Evolutionary conservation across 1,140 invertebrate species (phyloP), one percentile per base, ranked within the genome.

Genomic region (Aphidius ervi): DNA sequence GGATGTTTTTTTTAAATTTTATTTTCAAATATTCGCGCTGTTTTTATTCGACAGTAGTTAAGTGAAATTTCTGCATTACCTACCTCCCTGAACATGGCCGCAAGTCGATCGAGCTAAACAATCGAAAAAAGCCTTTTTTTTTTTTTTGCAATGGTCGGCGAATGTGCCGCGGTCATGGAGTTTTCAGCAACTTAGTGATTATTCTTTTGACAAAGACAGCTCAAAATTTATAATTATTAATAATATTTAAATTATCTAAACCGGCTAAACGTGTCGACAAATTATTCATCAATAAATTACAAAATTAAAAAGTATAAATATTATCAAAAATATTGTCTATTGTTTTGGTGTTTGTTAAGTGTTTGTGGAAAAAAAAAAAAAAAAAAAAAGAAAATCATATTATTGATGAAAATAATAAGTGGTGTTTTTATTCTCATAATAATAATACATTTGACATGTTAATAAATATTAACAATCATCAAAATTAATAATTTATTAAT

Each of bases 131-230:
- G 23, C 23, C 66, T 16, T 16, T 16, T 16, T 16, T 16, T 16
- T 16, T 16, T 16, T 16, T 16, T 16, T 16, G 68, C 61, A 55
- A 68, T 68, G 69, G 68, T 74, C 72, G 71, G 72, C 68, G 71
- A 75, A 73, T 65, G 72, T 75, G 69, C 68, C 65, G 68, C 67
- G 66, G 64, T 61, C 64, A 68, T 66, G 68, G 63, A 69, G 68
- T 69, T 67, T 64, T 7, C 61, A 68, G 56, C 69, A 65, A 57
- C 67, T 67, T 66, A 54, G 42, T 56, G 59, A 61, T 65, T 63
- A 63, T 65, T 67, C 66, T 66, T 54, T 66, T 70, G 69, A 73
- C 65, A 65, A 63, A 48, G 53, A 39, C 52, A 39, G 52, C 46
- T 45, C 48, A 16, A 47, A 6, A 56, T 62, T 31, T 20, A 43